Evolutionary conservation across 2,113 vertebrate species (phyloP).

Genomic region (Oncorhynchus masou): DNA sequence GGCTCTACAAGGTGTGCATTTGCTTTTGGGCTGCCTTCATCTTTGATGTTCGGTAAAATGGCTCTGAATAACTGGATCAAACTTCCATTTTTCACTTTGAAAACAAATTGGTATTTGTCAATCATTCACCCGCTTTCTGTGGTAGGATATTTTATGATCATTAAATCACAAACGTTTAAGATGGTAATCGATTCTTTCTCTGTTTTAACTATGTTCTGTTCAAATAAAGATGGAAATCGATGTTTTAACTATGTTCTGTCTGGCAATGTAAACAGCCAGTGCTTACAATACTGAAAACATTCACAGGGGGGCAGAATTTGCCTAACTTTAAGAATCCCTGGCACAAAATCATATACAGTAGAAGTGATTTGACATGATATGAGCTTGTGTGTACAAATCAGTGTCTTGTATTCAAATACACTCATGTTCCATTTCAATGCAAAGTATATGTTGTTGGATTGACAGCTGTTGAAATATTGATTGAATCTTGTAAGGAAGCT

Average conservation of each 20-base stretch:
- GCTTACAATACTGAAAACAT: background rate
- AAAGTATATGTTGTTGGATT: conserved; percentile 41
- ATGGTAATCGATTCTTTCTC: background rate
- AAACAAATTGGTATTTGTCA: background rate
- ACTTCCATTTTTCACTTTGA: conserved; percentile 26
- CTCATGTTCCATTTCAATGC: conserved; percentile 21
- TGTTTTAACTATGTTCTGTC: too few species aligned
- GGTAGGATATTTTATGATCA: background rate
- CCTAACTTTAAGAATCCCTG: background rate
- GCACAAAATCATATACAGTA: background rate
- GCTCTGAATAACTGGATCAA: conserved; percentile 19
- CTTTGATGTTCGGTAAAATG: conserved; percentile 40
- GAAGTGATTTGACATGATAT: background rate
- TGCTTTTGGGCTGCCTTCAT: conserved; percentile 37
- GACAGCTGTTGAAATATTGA: conserved; percentile 66
- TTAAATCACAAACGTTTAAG: background rate
- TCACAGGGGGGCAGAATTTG: conserved; percentile 17
- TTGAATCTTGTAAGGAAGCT: conserved; percentile 49
- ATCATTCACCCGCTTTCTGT: background rate
- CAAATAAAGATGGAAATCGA: background rate
- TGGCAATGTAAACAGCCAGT: too few species aligned
- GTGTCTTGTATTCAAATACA: conserved; percentile 29
- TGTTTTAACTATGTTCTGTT: too few species aligned
- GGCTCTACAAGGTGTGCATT: conserved; percentile 15
- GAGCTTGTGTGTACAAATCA: conserved; percentile 34